Percentiles rank a stretch among this genome's conserved stretches.
Evolutionary conservation across 1,140 invertebrate species (phyloP).

Genomic region (Melipona quadrifasciata): DNA sequence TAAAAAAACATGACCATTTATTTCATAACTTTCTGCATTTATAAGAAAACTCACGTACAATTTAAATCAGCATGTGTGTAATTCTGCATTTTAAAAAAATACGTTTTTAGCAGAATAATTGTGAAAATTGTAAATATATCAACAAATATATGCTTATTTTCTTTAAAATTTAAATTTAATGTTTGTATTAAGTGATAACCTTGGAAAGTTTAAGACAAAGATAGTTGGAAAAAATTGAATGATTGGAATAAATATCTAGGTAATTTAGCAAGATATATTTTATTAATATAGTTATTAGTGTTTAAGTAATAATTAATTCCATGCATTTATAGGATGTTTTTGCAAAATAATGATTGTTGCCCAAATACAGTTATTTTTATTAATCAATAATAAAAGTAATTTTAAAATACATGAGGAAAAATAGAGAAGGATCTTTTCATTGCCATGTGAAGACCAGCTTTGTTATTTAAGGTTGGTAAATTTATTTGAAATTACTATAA

Average conservation of each 20-base stretch:
- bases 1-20: constrained; percentile 19
- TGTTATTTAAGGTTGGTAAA: constrained; percentile 32
- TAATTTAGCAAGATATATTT: not conserved
- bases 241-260: constrained; percentile 7
- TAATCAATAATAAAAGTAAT: constrained; percentile 2
- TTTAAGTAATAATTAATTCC: not conserved
- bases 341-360: constrained; percentile 25
- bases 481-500: not conserved
- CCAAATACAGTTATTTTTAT: not conserved
- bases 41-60: constrained; percentile 17
- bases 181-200: constrained; percentile 33
- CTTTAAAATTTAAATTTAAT: constrained; percentile 7
- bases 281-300: not conserved
- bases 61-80: constrained; percentile 32
- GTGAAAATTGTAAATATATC: constrained; percentile 21
- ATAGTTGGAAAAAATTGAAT: constrained; percentile 12
- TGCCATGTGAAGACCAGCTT: constrained; percentile 37
- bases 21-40: constrained; percentile 28
- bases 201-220: constrained; percentile 30
- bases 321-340: constrained; percentile 35
- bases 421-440: constrained; percentile 25
- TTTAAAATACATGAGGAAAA: constrained; percentile 18
- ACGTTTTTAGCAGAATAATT: constrained; percentile 11
- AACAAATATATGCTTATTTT: constrained; percentile 8
- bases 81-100: constrained; percentile 17